Evolutionary conservation across 2,888 invertebrate species (phyloP).

Genomic region (Pammene fasciana): DNA sequence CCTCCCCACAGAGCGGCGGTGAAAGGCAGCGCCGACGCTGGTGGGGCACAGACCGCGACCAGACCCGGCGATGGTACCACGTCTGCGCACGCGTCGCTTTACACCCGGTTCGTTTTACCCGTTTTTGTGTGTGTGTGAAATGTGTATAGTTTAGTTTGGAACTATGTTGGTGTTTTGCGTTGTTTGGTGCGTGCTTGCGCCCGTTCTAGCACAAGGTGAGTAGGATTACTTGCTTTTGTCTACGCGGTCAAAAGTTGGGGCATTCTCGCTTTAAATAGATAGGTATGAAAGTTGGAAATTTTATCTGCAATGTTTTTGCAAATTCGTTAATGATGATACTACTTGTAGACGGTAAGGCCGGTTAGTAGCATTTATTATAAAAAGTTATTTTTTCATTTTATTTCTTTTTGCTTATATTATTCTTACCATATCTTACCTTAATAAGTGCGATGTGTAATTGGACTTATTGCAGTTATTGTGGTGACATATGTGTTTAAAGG

Average conservation of each 20-base stretch:
- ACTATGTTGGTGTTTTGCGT: constrained; percentile 26
- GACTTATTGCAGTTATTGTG: not conserved
- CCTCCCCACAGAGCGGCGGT: not conserved
- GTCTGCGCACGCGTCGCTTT: constrained; percentile 3
- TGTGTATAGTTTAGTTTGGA: constrained; percentile 16
- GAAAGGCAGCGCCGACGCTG: not conserved
- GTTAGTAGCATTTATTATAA: too few species aligned
- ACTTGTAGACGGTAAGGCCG: too few species aligned
- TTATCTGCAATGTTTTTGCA: not conserved
- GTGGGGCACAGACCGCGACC: not conserved
- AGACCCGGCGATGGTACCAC: not conserved
- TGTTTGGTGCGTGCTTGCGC: constrained; percentile 19
- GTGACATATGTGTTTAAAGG: too few species aligned
- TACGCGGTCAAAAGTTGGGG: constrained; percentile 10
- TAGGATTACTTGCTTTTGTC: constrained; percentile 6
- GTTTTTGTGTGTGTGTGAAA: constrained; percentile 29
- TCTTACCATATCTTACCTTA: not conserved
- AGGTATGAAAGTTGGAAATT: not conserved
- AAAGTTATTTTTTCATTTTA: too few species aligned
- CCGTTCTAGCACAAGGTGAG: constrained; percentile 26
- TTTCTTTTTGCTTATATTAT: too few species aligned
- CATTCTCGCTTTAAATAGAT: not conserved
- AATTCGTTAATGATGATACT: not conserved
- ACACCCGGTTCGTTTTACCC: not conserved
- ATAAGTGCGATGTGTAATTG: not conserved